Evolutionary conservation across 1,140 invertebrate species (phyloP).

Genomic region (Lamellibrachia luymesi): DNA sequence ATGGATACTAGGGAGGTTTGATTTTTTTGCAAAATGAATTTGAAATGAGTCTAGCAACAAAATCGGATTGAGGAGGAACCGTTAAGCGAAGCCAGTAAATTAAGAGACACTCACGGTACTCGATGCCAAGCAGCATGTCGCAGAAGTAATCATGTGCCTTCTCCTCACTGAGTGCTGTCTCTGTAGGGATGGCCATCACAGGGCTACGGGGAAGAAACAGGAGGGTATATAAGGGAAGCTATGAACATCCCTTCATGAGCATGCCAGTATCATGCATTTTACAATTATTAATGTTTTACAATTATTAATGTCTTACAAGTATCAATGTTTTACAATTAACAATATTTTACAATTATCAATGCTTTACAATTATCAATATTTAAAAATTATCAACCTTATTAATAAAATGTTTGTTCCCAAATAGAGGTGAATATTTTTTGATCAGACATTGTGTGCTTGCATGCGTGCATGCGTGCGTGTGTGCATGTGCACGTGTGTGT

Average conservation of each 20-base stretch:
- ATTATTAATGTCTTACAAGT: neutral
- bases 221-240: neutral
- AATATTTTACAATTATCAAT: neutral
- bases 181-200: constrained; percentile 83
- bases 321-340: neutral
- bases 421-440: neutral
- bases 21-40: too few relatives aligned
- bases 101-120: constrained; percentile 79
- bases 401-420: neutral
- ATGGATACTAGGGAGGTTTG: too few relatives aligned
- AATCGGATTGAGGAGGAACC: neutral
- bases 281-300: neutral
- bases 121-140: constrained; percentile 86
- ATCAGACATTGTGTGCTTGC: too few relatives aligned
- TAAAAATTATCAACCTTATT: neutral
- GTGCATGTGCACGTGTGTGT: too few relatives aligned
- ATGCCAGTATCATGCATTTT: neutral
- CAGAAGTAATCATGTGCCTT: constrained; percentile 86
- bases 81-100: neutral
- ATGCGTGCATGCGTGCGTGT: too few relatives aligned
- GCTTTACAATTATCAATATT: neutral
- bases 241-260: too few relatives aligned
- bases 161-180: constrained; percentile 78
- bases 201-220: constrained; percentile 65
- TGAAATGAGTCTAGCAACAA: too few relatives aligned